Conservation (phyloP, 2,797 vertebrate genomes). For the Phrynocephalus guinanensis region DNA sequence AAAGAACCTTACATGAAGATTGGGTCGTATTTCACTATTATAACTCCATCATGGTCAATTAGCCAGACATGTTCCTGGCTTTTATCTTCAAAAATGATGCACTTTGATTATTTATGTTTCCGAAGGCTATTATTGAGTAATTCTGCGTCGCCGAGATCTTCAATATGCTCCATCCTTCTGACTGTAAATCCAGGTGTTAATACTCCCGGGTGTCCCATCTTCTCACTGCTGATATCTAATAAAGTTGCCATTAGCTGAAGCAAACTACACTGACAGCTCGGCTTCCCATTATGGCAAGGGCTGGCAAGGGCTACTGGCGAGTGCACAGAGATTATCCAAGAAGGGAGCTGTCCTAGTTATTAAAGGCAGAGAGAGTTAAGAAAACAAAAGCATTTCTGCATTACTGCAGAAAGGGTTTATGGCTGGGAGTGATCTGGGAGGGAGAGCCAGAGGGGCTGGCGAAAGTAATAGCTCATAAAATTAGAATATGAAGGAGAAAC, state of each 20-base stretch:
- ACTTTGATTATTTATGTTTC: conserved; percentile 95
- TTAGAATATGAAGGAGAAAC: conserved; percentile 45
- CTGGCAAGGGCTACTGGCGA: conserved; percentile 69
- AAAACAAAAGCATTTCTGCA: conserved; percentile 48
- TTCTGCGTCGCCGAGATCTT: conserved; percentile 88
- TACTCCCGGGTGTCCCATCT: conserved; percentile 89
- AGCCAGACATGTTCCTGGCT: conserved; percentile 89
- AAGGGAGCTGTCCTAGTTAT: conserved; percentile 64
- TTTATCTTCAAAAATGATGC: conserved; percentile 95
- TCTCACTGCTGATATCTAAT: conserved; percentile 94
- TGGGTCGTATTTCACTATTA: conserved; percentile 90
- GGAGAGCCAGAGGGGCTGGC: not conserved
- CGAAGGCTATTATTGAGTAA: conserved; percentile 91
- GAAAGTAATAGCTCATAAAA: conserved; percentile 17
- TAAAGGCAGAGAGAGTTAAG: conserved; percentile 54
- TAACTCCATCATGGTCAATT: conserved; percentile 95
- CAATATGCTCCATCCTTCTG: conserved; percentile 82
- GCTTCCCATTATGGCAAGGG: conserved; percentile 75
- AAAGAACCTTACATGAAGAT: conserved; percentile 70
- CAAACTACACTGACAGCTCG: conserved; percentile 80
- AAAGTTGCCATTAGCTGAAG: conserved; percentile 94
- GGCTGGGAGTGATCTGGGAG: conserved; percentile 38
- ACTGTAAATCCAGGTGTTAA: conserved; percentile 94
- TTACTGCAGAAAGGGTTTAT: conserved; percentile 29
- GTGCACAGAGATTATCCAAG: conserved; percentile 70